Evolutionary conservation across 2,888 invertebrate genomes (phyloP), one percentile per base, ranked within the genome.

Genomic region (Nephrocerus scutellatus): DNA sequence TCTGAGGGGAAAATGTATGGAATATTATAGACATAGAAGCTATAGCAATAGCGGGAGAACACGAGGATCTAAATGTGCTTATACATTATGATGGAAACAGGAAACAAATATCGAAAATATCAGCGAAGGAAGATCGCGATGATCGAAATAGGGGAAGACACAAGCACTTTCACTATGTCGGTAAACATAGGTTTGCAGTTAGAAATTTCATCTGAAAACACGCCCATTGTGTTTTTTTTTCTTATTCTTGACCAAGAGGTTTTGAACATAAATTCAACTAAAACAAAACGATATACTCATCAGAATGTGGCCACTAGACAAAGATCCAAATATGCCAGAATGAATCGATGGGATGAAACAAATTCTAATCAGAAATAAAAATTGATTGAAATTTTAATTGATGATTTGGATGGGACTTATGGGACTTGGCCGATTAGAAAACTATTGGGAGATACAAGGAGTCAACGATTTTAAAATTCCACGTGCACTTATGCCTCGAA

Each of bases 261-360:
- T 25, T 10, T 24, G 18, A 15, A 34, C 12, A 9, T 24, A 5
- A 34, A 19, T 12, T 21, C 31, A 3, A 34, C 12, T 25, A 21
- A 34, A 34, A 34, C 25, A 9, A 25, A 25, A 20, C 29, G 26
- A 28, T 28, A n/a, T n/a, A n/a, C n/a, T n/a, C n/a, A n/a, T n/a
- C n/a, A n/a, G n/a, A n/a, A n/a, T n/a, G n/a, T n/a, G n/a, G n/a
- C n/a, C n/a, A n/a, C n/a, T n/a, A n/a, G n/a, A n/a, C n/a, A n/a
- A n/a, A n/a, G n/a, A n/a, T n/a, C n/a, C n/a, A n/a, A n/a, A n/a
- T n/a, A n/a, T n/a, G n/a, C n/a, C n/a, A n/a, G n/a, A n/a, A n/a
- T n/a, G n/a, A n/a, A n/a, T n/a, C n/a, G n/a, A n/a, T n/a, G n/a
- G n/a, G n/a, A n/a, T n/a, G n/a, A n/a, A n/a, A n/a, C n/a, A n/a